These are phyloP conservation scores for Spodoptera litura DNA, from an alignment of 1,140 invertebrate genomes.

Conservation along the genomic window DNA sequence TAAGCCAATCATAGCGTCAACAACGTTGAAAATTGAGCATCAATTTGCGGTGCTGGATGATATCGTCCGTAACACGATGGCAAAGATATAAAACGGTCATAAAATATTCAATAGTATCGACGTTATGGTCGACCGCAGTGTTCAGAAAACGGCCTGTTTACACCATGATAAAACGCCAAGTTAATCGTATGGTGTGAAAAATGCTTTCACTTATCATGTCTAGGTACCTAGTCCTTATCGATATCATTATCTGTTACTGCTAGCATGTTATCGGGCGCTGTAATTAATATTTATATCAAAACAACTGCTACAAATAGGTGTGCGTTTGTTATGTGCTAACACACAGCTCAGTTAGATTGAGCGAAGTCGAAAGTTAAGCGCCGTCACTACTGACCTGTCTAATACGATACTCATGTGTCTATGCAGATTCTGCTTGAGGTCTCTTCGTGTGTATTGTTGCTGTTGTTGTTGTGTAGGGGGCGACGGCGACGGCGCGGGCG, in stretches of 20 bases:
- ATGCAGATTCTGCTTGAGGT: constrained; percentile 83
- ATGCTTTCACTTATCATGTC: constrained; percentile 47
- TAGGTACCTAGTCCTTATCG: constrained; percentile 22
- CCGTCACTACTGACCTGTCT: constrained; percentile 78
- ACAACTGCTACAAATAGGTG: background rate
- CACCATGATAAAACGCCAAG: constrained; percentile 45
- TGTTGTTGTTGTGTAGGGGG: constrained; percentile 52
- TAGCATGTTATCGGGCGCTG: constrained; percentile 30
- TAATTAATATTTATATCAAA: constrained; percentile 25
- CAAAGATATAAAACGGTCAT: constrained; percentile 42
- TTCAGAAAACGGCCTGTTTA: constrained; percentile 40
- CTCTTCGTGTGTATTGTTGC: constrained; percentile 73
- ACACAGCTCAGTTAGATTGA: background rate
- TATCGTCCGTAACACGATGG: constrained; percentile 31
- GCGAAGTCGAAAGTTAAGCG: constrained; percentile 28
- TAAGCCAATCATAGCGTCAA: constrained; percentile 31
- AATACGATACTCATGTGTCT: constrained; percentile 85
- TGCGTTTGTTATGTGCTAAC: constrained; percentile 1
- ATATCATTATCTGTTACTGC: constrained; percentile 44
- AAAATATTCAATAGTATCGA: constrained; percentile 47
- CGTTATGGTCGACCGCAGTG: constrained; percentile 37
- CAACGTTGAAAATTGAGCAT: constrained; percentile 39
- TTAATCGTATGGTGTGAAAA: constrained; percentile 46
- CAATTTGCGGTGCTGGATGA: constrained; percentile 37
- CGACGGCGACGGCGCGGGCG: constrained; percentile 61